Conservation (phyloP, 2,797 vertebrate species). For the Poeciliopsis presidionis region DNA sequence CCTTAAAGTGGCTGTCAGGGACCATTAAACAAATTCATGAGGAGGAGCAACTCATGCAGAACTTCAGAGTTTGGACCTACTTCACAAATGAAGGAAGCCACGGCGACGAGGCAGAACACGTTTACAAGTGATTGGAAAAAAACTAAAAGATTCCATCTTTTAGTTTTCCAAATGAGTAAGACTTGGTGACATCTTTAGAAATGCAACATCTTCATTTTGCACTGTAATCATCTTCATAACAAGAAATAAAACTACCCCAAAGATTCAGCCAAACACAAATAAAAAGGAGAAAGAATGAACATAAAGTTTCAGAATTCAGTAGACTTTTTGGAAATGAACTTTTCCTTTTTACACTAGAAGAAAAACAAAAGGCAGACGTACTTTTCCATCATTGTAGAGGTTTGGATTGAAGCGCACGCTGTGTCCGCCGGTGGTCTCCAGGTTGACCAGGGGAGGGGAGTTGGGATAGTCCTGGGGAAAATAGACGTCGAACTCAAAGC, state of each 20-base stretch:
- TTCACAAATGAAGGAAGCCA: constrained; percentile 14
- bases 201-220: not conserved
- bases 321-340: not conserved
- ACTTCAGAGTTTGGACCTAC: constrained; percentile 41
- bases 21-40: constrained; percentile 59
- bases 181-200: constrained; percentile 1
- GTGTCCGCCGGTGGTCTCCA: constrained; percentile 98
- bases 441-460: constrained; percentile 96
- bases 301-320: not conserved
- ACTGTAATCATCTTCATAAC: not conserved
- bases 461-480: constrained; percentile 99
- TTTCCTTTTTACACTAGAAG: not conserved
- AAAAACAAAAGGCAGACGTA: constrained; percentile 61
- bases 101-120: not conserved
- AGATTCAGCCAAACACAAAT: not conserved
- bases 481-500: constrained; percentile 99
- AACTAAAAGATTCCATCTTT: constrained; percentile 3
- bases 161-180: not conserved
- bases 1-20: constrained; percentile 51
- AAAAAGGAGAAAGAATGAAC: not conserved
- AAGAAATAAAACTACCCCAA: not conserved
- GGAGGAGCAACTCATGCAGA: constrained; percentile 45
- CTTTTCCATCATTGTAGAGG: constrained; percentile 99
- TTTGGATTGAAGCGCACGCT: constrained; percentile 99
- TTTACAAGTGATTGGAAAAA: constrained; percentile 25